These are phyloP conservation scores for Elmis aenea DNA, from an alignment of 2,888 invertebrate species.

Conservation along the genomic window DNA sequence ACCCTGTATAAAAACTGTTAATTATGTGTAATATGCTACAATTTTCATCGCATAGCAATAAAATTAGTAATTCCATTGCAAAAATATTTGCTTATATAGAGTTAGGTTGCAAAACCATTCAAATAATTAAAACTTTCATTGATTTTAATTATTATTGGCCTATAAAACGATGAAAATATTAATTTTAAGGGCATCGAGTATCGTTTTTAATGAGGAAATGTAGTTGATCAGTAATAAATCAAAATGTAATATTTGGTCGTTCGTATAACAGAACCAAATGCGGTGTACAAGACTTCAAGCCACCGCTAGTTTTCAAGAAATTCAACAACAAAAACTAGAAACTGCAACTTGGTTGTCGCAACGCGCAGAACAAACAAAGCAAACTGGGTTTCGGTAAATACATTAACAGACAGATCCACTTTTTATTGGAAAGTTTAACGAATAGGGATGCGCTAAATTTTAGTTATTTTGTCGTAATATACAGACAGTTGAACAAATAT, in stretches of 20 bases:
- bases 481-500: too few species aligned
- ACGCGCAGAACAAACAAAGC: conserved; percentile 31
- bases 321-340: conserved; percentile 37
- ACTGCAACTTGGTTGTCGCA: conserved; percentile 27
- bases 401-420: conserved; percentile 36
- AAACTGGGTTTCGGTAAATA: conserved; percentile 36
- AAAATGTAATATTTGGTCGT: conserved; percentile 12
- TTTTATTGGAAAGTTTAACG: conserved; percentile 27
- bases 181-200: too few species aligned
- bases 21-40: too few species aligned
- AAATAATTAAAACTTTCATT: too few species aligned
- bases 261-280: conserved; percentile 16
- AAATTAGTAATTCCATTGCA: too few species aligned
- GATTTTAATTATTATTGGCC: too few species aligned
- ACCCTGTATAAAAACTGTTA: too few species aligned
- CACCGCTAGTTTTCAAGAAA: conserved; percentile 25
- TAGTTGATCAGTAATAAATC: conserved; percentile 16
- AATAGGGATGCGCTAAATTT: conserved; percentile 13
- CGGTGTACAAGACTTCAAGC: conserved; percentile 14
- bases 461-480: conserved; percentile 7
- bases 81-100: too few species aligned
- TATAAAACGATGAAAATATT: too few species aligned
- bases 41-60: too few species aligned
- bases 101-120: too few species aligned
- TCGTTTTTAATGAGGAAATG: conserved; percentile 7